Evolutionary conservation across 2,113 vertebrate genomes (phyloP), one percentile per base, ranked within the genome.

Genomic region (Cephalopterus ornatus): DNA sequence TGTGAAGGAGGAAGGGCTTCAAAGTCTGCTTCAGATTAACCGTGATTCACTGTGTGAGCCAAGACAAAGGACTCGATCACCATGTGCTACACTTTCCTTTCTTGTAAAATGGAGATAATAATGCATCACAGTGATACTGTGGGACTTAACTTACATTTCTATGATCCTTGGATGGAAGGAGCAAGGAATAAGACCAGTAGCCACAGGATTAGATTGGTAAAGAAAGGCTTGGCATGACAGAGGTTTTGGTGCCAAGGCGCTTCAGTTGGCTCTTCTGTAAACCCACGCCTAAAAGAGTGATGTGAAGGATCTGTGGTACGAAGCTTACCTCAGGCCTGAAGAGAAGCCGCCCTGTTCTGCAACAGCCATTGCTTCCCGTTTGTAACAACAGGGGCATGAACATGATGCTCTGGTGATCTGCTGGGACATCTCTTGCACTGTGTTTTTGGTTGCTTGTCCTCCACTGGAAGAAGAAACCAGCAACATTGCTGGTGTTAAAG

Each of bases 301-400:
- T 72, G 80, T 56, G 74, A 41, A 94, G 63, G 68, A 93, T 71
- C 85, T 87, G 85, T 49, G 62, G 58, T 76, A 42, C 2, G 5
- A 87, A 87, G 70, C 23, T 65, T 27, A 68, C 67, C 65, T 59
- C 93, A 86, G 72, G 55, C 79, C 52, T 75, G 76, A 88, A 92
- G 90, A 95, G 92, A 92, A 91, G 80, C 86, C 1, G 0, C 37
- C 70, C 65, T 72, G 44, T 87, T 68, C 89, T 91, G 83, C 90
- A 95, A 58, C 80, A 91, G 37, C 76, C 84, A 79, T 94, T 93
- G 93, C 86, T 91, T 93, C 83, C 85, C 58, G 27, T 65, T 80
- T 0, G 1, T 44, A 88, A 46, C 65, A 87, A 37, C 3, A 42
- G 7, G 22, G 73, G 76, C 86, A 85, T 3, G 62, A 72, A 35